Percentiles rank a stretch among this genome's conserved stretches.
phyloP scores from a whole-genome alignment of 1,140 invertebrate genomes.

The Zaprionus inermis region DNA sequence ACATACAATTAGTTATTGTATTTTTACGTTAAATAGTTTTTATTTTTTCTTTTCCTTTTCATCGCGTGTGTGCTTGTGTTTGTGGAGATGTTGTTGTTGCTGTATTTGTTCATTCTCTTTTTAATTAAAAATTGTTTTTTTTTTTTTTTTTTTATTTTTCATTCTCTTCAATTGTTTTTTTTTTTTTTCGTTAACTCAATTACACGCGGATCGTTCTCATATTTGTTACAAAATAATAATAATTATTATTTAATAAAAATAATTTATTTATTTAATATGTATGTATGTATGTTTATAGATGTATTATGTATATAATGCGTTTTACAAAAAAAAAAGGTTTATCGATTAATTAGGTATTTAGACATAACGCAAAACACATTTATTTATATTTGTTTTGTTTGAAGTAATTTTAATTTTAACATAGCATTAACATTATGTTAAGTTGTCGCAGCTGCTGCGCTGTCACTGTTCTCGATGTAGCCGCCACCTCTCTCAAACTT shows the following conservation, averaged over 20 bases:
- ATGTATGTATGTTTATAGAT: slow-evolving; percentile 69
- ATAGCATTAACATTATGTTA: slow-evolving; percentile 70
- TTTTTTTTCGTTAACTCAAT: slow-evolving; percentile 34
- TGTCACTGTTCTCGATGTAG: slow-evolving; percentile 19
- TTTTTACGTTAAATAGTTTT: slow-evolving; percentile 28
- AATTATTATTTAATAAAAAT: slow-evolving; percentile 80
- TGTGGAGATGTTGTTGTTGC: slow-evolving; percentile 14
- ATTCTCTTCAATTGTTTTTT: slow-evolving; percentile 27
- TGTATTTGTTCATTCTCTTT: slow-evolving; percentile 11
- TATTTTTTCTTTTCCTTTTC: slow-evolving; percentile 16
- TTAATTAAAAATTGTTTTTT: not conserved
- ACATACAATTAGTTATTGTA: slow-evolving; percentile 51
- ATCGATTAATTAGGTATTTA: slow-evolving; percentile 38
- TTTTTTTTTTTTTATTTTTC: slow-evolving; percentile 7
- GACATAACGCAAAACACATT: slow-evolving; percentile 41
- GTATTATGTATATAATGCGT: slow-evolving; percentile 50
- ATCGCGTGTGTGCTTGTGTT: slow-evolving; percentile 14
- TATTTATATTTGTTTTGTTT: slow-evolving; percentile 23
- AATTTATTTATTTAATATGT: slow-evolving; percentile 79
- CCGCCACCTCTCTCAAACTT: slow-evolving; percentile 22
- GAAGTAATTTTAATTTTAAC: slow-evolving; percentile 53
- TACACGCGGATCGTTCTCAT: slow-evolving; percentile 26
- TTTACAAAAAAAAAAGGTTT: slow-evolving; percentile 43
- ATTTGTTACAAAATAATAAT: slow-evolving; percentile 78
- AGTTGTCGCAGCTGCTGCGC: slow-evolving; percentile 19